A percentile compares a stretch with the other conserved stretches of the same genome.
phyloP scores from a whole-genome alignment of 2,888 invertebrate species.

The Thalpophila matura region DNA sequence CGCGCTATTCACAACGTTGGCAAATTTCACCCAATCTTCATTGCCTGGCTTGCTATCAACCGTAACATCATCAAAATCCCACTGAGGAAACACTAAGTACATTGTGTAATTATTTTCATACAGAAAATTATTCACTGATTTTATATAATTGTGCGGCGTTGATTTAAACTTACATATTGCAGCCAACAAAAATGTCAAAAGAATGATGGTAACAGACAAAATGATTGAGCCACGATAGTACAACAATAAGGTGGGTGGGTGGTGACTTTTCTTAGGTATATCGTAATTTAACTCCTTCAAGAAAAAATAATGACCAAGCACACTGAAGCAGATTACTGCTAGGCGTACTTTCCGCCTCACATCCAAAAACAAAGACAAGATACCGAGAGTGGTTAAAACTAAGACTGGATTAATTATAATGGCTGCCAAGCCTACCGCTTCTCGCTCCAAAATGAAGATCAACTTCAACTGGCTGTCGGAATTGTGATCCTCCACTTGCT shows the following conservation, averaged over 20 bases:
- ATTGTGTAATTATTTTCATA: conserved; percentile 50
- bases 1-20: conserved; percentile 65
- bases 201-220: conserved; percentile 58
- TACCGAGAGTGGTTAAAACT: conserved; percentile 64
- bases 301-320: conserved; percentile 68
- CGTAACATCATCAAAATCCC: conserved; percentile 49
- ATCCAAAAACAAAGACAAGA: conserved; percentile 66
- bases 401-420: conserved; percentile 69
- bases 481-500: conserved; percentile 37
- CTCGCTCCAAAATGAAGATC: conserved; percentile 68
- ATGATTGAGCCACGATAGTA: conserved; percentile 70
- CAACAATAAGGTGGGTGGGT: conserved; percentile 67
- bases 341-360: conserved; percentile 62
- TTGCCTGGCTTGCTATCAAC: conserved; percentile 20
- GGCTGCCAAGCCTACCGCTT: conserved; percentile 65
- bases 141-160: conserved; percentile 59
- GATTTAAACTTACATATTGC: conserved; percentile 53
- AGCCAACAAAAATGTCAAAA: conserved; percentile 63
- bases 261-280: conserved; percentile 60
- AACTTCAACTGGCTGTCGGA: conserved; percentile 58
- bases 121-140: conserved; percentile 59
- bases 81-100: conserved; percentile 64
- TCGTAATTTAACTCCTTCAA: conserved; percentile 55
- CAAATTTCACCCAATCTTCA: conserved; percentile 67
- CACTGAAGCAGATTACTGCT: conserved; percentile 64